phyloP scores from a whole-genome alignment of 2,888 invertebrate genomes.

The Pharmacophagus antenor region DNA sequence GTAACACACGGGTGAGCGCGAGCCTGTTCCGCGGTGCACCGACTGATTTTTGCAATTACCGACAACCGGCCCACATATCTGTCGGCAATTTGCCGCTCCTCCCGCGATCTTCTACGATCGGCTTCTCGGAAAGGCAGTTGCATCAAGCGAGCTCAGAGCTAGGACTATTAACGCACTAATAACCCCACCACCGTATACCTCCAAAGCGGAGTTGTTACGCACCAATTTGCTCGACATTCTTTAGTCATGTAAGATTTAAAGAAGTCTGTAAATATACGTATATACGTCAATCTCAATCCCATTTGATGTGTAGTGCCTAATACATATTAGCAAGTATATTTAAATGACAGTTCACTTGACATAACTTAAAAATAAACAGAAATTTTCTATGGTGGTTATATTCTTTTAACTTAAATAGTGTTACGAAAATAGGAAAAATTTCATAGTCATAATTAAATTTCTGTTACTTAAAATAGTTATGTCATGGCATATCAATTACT shows the following conservation, averaged over 20 bases:
- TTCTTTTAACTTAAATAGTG: no score
- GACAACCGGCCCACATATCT: conserved; percentile 75
- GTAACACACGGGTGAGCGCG: conserved; percentile 31
- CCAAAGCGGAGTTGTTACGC: conserved; percentile 32
- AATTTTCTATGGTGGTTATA: no score
- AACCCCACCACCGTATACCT: conserved; percentile 45
- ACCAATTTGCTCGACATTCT: conserved; percentile 38
- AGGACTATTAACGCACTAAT: conserved; percentile 74
- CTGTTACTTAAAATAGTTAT: no score
- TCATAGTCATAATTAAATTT: no score
- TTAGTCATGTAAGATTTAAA: conserved; percentile 34
- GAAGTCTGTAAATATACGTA: conserved; percentile 5
- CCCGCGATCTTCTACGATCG: conserved; percentile 65
- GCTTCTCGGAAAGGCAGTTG: conserved; percentile 72
- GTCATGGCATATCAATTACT: no score
- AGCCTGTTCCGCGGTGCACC: conserved; percentile 41
- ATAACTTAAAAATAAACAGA: no score
- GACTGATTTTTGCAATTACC: conserved; percentile 78
- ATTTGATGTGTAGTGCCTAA: no score
- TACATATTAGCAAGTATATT: no score
- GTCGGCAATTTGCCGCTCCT: conserved; percentile 75
- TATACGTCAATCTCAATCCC: background rate
- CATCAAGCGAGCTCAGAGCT: conserved; percentile 61
- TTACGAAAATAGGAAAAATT: no score
- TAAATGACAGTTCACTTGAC: no score